Base-by-base conservation (phyloP, 2,797 vertebrate species). In the Gastrophryne carolinensis region DNA sequence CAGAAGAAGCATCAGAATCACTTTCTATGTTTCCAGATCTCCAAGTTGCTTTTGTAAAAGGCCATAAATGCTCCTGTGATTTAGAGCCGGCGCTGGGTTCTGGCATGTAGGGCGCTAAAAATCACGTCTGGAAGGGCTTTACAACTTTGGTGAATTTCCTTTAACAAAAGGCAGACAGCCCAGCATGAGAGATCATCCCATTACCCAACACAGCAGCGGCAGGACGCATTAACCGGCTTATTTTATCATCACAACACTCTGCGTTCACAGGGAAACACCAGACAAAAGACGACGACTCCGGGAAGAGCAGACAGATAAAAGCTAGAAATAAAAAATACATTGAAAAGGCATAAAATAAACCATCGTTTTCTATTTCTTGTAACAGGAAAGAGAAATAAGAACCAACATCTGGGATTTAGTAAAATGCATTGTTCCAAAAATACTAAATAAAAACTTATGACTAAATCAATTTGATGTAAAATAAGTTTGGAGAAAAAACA, bases 171-270 rank as follows among this genome's bases (percentile, higher is more conserved):
- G 47, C 73, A 69, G 73, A 44, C 73, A 54, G 65, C 73, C 21
- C 73, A 76, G 73, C 73, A 54, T 53, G 73, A 56, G 56, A 68
- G 39, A 67, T 39, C 41, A 75, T 68, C 57, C 64, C 54, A 75
- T 75, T 68, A 75, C 54, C 12, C 54, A 62, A 76, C 57, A 61
- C 19, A 29, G 19, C 73, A 70, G 65, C 73, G 56, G 73, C 57
- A 63, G 73, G 73, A 23, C 56, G 73, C 26, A 69, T 69, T 68
- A 62, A 69, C 34, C 27, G 69, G 65, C 64, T 75, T 76, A 76
- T 76, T 76, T 69, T 60, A 69, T 70, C 73, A 75, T 67, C 73
- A 69, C 64, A 75, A 68, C 73, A 75, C 72, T 74, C 57, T 39
- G 23, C 23, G 47, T 67, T 75, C 41, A 68, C 54, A 60, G 37